phyloP scores from a whole-genome alignment of 1,140 invertebrate genomes.

The Leptinotarsa texana region DNA sequence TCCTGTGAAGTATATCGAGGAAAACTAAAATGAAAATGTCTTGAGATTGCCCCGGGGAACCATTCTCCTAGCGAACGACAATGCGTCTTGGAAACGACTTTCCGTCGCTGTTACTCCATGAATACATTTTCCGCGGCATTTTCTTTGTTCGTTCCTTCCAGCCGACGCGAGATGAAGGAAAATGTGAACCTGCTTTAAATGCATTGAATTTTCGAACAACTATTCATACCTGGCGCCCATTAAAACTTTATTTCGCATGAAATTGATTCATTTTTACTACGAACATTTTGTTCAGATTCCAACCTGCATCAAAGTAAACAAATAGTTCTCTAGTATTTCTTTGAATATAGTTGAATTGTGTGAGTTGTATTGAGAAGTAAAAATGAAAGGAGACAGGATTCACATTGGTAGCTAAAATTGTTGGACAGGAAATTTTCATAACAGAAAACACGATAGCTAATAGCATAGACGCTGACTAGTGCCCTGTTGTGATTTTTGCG shows the following conservation, averaged over 20 bases:
- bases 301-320: too few relatives aligned
- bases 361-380: too few relatives aligned
- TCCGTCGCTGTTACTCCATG: slow-evolving; percentile 51
- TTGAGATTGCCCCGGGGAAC: slow-evolving; percentile 48
- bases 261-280: neutral
- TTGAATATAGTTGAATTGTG: too few relatives aligned
- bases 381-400: too few relatives aligned
- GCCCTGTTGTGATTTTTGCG: too few relatives aligned
- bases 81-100: slow-evolving; percentile 53
- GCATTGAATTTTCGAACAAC: slow-evolving; percentile 46
- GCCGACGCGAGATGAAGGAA: slow-evolving; percentile 2
- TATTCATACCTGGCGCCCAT: slow-evolving; percentile 12
- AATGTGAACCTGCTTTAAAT: slow-evolving; percentile 48
- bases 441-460: too few relatives aligned
- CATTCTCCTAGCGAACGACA: slow-evolving; percentile 49
- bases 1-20: slow-evolving; percentile 42
- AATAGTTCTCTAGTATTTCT: too few relatives aligned
- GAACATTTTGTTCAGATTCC: neutral
- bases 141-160: slow-evolving; percentile 47
- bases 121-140: slow-evolving; percentile 48
- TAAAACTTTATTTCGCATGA: slow-evolving; percentile 1
- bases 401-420: too few relatives aligned
- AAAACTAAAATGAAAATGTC: slow-evolving; percentile 54
- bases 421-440: too few relatives aligned
- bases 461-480: too few relatives aligned